Evolutionary conservation across 2,888 invertebrate genomes (phyloP).

Genomic region (Synergus itoensis): DNA sequence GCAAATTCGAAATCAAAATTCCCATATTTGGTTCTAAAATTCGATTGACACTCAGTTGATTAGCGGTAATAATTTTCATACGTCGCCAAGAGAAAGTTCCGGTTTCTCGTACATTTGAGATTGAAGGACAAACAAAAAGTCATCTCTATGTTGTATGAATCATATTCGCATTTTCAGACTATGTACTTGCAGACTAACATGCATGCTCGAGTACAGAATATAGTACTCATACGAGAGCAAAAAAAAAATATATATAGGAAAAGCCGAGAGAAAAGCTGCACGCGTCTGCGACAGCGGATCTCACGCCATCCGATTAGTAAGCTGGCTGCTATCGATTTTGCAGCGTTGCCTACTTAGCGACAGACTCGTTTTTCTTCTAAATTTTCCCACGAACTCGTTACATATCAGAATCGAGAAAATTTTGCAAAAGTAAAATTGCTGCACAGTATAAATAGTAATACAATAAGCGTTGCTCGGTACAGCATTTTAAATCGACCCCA

Average conservation of each 20-base stretch:
- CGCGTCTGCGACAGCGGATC: constrained; percentile 32
- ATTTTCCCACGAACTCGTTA: not conserved
- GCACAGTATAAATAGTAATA: not conserved
- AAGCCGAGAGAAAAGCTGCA: constrained; percentile 30
- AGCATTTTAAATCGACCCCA: constrained; percentile 65
- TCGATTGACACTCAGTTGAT: too few relatives aligned
- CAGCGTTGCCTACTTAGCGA: constrained; percentile 53
- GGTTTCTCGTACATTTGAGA: not conserved
- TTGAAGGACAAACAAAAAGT: not conserved
- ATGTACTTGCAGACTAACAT: not conserved
- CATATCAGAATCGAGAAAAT: not conserved
- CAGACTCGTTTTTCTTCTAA: constrained; percentile 24
- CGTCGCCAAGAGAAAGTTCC: too few relatives aligned
- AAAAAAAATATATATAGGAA: constrained; percentile 13
- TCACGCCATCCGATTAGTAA: constrained; percentile 63
- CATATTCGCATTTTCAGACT: not conserved
- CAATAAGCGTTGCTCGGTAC: constrained; percentile 50
- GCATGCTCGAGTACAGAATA: not conserved
- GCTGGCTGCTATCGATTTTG: constrained; percentile 64
- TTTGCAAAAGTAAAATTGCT: constrained; percentile 5
- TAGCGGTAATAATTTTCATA: too few relatives aligned
- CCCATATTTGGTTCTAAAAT: too few relatives aligned
- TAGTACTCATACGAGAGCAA: not conserved
- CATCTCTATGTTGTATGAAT: constrained; percentile 1
- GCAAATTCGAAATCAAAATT: too few relatives aligned